These are phyloP conservation scores for Stenurella melanura DNA, from an alignment of 2,888 invertebrate genomes.

Conservation along the genomic window DNA sequence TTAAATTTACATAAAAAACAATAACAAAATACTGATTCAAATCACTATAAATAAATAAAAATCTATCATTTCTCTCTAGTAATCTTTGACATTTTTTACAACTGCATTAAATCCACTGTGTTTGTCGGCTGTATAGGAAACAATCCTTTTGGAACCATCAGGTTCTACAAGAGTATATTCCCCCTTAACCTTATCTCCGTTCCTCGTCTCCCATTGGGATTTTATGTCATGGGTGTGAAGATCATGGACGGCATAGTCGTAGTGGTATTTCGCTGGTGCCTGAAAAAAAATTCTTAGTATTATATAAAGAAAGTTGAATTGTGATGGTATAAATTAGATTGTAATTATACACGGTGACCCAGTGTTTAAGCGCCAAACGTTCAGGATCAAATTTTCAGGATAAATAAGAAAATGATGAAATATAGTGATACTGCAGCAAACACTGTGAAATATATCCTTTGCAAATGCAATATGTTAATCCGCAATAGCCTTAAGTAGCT, in stretches of 20 bases:
- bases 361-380: no score
- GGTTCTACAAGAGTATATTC: slow-evolving; percentile 72
- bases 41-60: slow-evolving; percentile 48
- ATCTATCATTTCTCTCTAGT: slow-evolving; percentile 47
- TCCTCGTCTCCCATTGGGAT: slow-evolving; percentile 73
- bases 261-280: slow-evolving; percentile 72
- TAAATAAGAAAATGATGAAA: no score
- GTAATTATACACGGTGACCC: no score
- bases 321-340: no score
- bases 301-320: no score
- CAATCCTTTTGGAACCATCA: slow-evolving; percentile 70
- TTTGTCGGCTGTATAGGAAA: slow-evolving; percentile 71
- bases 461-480: no score
- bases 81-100: slow-evolving; percentile 67
- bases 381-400: no score
- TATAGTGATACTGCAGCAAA: no score
- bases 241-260: slow-evolving; percentile 73
- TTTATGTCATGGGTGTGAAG: slow-evolving; percentile 74
- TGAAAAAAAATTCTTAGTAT: slow-evolving; percentile 55
- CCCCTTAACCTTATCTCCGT: slow-evolving; percentile 73
- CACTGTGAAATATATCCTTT: no score
- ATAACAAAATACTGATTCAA: slow-evolving; percentile 45
- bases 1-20: slow-evolving; percentile 32
- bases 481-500: no score
- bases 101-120: slow-evolving; percentile 71